Conservation (phyloP, 2,888 invertebrate genomes). For the Clostera curtula region DNA sequence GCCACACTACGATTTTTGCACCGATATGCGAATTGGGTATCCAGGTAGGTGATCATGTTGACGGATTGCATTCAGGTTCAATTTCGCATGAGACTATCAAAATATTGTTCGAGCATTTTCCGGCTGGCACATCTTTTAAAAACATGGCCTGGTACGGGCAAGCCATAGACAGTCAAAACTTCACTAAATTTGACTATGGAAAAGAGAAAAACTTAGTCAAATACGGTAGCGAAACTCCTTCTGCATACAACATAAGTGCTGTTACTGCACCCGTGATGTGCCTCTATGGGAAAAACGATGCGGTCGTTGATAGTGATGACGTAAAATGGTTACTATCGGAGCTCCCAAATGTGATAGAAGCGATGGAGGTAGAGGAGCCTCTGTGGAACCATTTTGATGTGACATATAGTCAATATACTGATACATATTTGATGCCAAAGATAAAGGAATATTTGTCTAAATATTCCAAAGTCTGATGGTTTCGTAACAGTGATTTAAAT, state of each 20-base stretch:
- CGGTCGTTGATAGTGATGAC: conserved; percentile 77
- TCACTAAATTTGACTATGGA: conserved; percentile 50
- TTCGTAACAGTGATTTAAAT: too few relatives aligned
- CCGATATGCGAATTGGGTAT: conserved; percentile 27
- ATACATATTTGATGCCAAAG: conserved; percentile 19
- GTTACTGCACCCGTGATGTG: conserved; percentile 37
- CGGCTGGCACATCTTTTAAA: conserved; percentile 24
- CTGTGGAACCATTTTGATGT: conserved; percentile 40
- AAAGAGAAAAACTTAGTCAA: conserved; percentile 29
- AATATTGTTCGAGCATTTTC: conserved; percentile 40
- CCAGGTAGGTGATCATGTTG: conserved; percentile 28
- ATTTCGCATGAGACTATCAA: conserved; percentile 34
- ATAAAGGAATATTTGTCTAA: conserved; percentile 59
- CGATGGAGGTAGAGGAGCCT: conserved; percentile 70
- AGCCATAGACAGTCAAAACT: conserved; percentile 27
- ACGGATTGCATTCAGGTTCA: conserved; percentile 37
- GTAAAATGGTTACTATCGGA: conserved; percentile 64
- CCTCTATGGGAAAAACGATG: conserved; percentile 55
- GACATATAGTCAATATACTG: conserved; percentile 31
- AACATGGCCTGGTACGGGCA: conserved; percentile 51
- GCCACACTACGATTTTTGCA: conserved; percentile 27
- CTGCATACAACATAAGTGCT: conserved; percentile 37
- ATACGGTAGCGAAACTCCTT: conserved; percentile 39
- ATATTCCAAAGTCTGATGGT: too few relatives aligned
- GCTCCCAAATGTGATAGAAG: conserved; percentile 73